phyloP scores from a whole-genome alignment of 2,888 invertebrate species.

The Monochamus alternatus region DNA sequence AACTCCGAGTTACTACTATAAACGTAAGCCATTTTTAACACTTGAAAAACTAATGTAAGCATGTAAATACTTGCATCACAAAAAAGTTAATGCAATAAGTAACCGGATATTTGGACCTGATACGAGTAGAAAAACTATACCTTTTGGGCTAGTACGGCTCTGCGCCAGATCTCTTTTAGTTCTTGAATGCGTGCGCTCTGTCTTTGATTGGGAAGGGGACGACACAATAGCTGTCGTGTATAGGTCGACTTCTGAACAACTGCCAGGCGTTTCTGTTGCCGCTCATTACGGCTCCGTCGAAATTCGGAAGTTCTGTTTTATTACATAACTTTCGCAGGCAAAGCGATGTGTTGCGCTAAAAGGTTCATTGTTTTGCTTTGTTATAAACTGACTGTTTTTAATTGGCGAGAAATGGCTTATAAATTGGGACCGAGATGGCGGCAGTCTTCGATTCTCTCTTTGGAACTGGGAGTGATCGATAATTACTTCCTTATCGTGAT shows the following conservation, averaged over 20 bases:
- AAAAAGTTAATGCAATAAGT: no score
- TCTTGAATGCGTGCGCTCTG: conserved; percentile 4
- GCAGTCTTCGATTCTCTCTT: background rate
- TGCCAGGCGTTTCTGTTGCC: background rate
- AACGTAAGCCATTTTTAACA: no score
- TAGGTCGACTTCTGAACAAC: background rate
- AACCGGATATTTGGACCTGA: no score
- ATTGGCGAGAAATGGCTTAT: background rate
- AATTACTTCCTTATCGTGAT: no score
- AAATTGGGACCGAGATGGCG: background rate
- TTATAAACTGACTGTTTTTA: conserved; percentile 1
- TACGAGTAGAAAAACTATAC: background rate
- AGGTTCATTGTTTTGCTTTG: conserved; percentile 1
- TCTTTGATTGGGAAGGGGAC: background rate
- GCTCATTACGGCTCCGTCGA: background rate
- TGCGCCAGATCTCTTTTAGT: background rate
- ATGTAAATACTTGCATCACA: no score
- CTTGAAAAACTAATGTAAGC: no score
- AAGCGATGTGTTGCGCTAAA: background rate
- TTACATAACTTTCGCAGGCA: background rate
- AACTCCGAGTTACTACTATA: no score
- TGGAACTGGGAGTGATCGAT: background rate
- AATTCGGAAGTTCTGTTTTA: background rate
- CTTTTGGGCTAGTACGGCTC: background rate
- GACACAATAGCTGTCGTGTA: conserved; percentile 7